Base-by-base conservation (phyloP, 1,140 invertebrate species). In the Drosophila sproati region DNA sequence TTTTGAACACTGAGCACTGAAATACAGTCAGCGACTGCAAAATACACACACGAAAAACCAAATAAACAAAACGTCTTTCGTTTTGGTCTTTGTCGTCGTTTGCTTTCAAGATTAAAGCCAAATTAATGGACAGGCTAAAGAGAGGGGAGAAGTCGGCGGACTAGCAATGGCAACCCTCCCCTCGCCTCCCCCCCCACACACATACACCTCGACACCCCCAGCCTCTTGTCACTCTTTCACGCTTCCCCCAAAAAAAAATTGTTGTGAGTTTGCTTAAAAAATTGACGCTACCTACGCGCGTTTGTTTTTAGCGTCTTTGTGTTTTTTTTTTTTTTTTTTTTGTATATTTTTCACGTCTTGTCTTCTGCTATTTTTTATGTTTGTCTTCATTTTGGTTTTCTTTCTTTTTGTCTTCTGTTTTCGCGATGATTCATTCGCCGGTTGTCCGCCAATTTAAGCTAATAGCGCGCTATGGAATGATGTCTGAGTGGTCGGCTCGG, bases 261-360 rank as follows among this genome's bases (percentile, higher is more conserved):
- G 39, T 73, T 31, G 68, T 48, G 52, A 75, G 73, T 88, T 88
- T 87, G 83, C 73, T 77, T 88, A 80, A 87, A 88, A 87, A 87
- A 88, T 87, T 88, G 73, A 59, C 69, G 73, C 83, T 87, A 88
- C 83, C 83, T 87, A 87, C 83, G 83, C 83, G 63, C 71, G 61
- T 78, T 88, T 83, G 83, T 88, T 88, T 87, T 88, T 80, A 83
- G 83, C 83, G 62, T 83, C 73, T 74, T 63, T 77, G 57, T 60
- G 60, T 73, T 64, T 45, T 31, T 35, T 31, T 52, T 43, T 54
- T 41, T 39, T 7, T 32, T 7, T 50, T 12, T n/a, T 35, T 67
- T 60, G 54, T 73, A 59, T 62, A 51, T 71, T 70, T 64, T 76
- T 72, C 59, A 63, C 51, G 51, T 64, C 52, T 67, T 66, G 47